These are phyloP conservation scores for Cataglyphis hispanica DNA, from an alignment of 1,140 invertebrate genomes.

Conservation along the genomic window DNA sequence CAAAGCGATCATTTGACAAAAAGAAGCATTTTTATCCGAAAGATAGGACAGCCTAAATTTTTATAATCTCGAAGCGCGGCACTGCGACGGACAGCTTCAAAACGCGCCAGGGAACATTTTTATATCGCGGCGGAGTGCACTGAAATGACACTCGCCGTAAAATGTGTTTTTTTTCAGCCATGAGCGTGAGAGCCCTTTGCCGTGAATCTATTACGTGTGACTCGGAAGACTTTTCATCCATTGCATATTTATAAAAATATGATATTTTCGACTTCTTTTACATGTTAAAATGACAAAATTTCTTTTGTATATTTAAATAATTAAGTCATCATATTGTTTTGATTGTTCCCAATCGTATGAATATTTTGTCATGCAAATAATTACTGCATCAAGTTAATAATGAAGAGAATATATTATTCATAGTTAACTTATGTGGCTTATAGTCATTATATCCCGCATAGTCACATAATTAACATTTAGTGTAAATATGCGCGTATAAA, in stretches of 20 bases:
- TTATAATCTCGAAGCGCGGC: conserved; percentile 54
- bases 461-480: conserved; percentile 16
- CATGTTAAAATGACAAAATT: neutral
- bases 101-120: conserved; percentile 71
- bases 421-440: neutral
- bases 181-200: conserved; percentile 49
- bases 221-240: conserved; percentile 56
- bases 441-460: neutral
- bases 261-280: neutral
- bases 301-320: conserved; percentile 18
- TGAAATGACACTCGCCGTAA: conserved; percentile 66
- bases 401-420: conserved; percentile 28
- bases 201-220: conserved; percentile 56
- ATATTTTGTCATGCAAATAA: conserved; percentile 19
- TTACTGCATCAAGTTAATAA: conserved; percentile 29
- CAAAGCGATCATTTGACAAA: conserved; percentile 52
- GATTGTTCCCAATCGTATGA: neutral
- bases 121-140: conserved; percentile 58
- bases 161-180: conserved; percentile 64
- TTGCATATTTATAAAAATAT: conserved; percentile 57
- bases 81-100: conserved; percentile 71
- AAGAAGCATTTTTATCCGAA: conserved; percentile 57
- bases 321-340: conserved; percentile 32
- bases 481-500: neutral
- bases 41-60: conserved; percentile 47